Evolutionary conservation across 2,888 invertebrate species (phyloP).

Genomic region (Macrophya alboannulata): DNA sequence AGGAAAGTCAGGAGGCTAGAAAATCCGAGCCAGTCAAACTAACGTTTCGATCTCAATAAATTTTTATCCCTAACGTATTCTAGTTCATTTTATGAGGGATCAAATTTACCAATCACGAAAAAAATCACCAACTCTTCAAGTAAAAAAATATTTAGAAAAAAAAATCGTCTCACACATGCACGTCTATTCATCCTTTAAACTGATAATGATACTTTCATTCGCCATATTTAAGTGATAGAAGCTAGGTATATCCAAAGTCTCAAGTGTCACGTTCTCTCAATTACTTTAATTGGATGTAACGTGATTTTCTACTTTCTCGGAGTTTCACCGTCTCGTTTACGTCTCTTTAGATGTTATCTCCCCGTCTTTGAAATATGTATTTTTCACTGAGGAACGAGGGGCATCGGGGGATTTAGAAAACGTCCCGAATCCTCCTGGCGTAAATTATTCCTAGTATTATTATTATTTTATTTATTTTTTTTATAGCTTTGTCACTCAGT

Average conservation of each 20-base stretch:
- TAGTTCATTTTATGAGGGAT: background rate
- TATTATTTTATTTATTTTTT: background rate
- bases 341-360: background rate
- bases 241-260: conserved; percentile 7
- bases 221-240: background rate
- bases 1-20: conserved; percentile 52
- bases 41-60: conserved; percentile 31
- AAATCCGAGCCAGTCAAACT: conserved; percentile 41
- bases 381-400: background rate
- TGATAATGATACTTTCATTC: conserved; percentile 20
- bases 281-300: conserved; percentile 47
- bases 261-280: conserved; percentile 46
- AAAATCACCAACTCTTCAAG: background rate
- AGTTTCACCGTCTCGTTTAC: conserved; percentile 44
- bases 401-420: background rate
- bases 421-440: background rate
- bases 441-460: background rate
- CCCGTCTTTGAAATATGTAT: background rate
- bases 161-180: background rate
- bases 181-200: background rate
- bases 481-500: background rate
- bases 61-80: background rate
- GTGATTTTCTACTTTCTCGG: conserved; percentile 54
- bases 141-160: background rate
- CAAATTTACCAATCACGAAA: conserved; percentile 20